phyloP scores from a whole-genome alignment of 2,113 vertebrate species.

The Myotis davidii region DNA sequence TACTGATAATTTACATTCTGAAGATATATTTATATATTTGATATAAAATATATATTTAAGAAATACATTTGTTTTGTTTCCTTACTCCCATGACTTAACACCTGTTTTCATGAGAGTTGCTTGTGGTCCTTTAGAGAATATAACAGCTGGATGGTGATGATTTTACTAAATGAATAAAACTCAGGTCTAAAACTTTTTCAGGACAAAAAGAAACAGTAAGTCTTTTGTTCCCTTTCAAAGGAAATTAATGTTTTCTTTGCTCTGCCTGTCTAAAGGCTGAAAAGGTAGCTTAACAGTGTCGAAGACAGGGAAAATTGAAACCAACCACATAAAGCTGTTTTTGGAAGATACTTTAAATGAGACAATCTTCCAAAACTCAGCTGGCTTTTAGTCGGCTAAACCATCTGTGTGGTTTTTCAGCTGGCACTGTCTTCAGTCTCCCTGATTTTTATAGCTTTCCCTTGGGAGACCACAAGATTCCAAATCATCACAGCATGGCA shows the following conservation, averaged over 20 bases:
- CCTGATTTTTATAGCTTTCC: conserved; percentile 42
- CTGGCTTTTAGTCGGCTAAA: conserved; percentile 34
- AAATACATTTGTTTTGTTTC: conserved; percentile 11
- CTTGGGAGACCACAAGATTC: conserved; percentile 34
- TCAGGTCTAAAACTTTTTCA: background rate
- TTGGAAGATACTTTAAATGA: conserved; percentile 24
- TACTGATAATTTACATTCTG: background rate
- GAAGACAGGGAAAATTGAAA: conserved; percentile 38
- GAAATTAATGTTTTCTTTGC: conserved; percentile 28
- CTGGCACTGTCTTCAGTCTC: background rate
- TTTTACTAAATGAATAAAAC: conserved; percentile 6
- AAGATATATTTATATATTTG: background rate
- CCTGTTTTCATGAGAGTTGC: background rate
- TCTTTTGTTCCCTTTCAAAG: background rate
- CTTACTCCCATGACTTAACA: background rate
- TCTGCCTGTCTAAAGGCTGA: background rate
- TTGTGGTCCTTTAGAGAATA: background rate
- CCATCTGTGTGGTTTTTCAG: conserved; percentile 54
- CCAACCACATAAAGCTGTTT: conserved; percentile 16
- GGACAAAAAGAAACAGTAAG: background rate
- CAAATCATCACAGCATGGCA: background rate
- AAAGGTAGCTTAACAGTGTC: background rate
- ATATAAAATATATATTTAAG: background rate
- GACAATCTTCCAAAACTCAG: conserved; percentile 59
- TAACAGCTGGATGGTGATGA: background rate